Base-by-base conservation (phyloP, 2,888 invertebrate genomes). In the Clusia tigrina region DNA sequence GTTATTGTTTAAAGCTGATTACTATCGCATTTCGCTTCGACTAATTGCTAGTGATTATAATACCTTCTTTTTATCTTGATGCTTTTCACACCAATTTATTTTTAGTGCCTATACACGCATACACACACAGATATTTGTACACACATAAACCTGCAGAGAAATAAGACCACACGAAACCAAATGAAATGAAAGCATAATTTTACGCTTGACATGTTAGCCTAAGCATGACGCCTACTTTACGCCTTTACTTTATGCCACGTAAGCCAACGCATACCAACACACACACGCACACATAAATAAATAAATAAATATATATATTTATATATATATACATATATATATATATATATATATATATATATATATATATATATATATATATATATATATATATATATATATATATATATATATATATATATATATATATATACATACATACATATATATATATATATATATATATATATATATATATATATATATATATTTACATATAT, bases 1-100 rank as follows among this genome's bases (percentile, higher is more conserved):
- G n/a, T n/a, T n/a, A n/a, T n/a, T n/a, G n/a, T 32, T 26, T 22
- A n/a, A 17, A 17, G 56, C 20, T 67, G 60, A 69, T 64, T 72
- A 70, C 26, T 53, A 53, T 51, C 42, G 15, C 12, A 42, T 26
- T 37, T 38, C 60, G 61, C 51, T 62, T 37, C 54, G 23, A 32
- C 56, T 59, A 65, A 65, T 64, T 64, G 61, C 25, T 54, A 37
- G 51, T 61, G 58, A 58, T 61, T 64, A 55, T 42, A 61, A 57
- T 48, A 38, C 48, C 12, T 48, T 18, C 25, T 18, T 46, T 32
- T 60, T 64, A 64, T 64, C 64, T 54, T 37, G 60, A 64, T 64
- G 60, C 54, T 48, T 56, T 64, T 61, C 52, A 64, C 64, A 61
- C 54, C 61, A 64, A 60, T 64, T 63, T 60, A 58, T 26, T 25